A percentile compares a stretch with the other conserved stretches of the same genome.
Conservation (phyloP, 2,888 invertebrate species). For the Hermaeophaga mercurialis region DNA sequence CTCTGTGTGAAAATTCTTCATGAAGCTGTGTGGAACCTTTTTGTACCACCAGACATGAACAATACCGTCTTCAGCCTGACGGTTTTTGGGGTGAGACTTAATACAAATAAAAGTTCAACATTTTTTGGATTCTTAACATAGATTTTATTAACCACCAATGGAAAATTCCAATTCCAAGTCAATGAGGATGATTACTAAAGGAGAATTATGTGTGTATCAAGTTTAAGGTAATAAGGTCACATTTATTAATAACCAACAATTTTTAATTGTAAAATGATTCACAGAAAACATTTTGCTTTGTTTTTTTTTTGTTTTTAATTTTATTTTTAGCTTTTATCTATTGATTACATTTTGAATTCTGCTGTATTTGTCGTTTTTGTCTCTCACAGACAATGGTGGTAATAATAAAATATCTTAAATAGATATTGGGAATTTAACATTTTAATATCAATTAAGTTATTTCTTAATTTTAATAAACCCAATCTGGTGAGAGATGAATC, state of each 20-base stretch:
- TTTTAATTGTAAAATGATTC: too few species aligned
- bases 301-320: not conserved
- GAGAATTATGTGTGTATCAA: constrained; percentile 9
- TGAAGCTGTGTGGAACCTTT: constrained; percentile 47
- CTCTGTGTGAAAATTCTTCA: constrained; percentile 45
- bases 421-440: too few species aligned
- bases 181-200: constrained; percentile 13
- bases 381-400: too few species aligned
- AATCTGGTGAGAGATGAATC: too few species aligned
- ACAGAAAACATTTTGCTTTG: not conserved
- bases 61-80: constrained; percentile 35
- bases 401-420: too few species aligned
- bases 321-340: not conserved
- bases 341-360: too few species aligned
- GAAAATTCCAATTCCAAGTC: constrained; percentile 10
- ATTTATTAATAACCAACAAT: not conserved
- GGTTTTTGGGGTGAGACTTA: constrained; percentile 41
- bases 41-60: constrained; percentile 45
- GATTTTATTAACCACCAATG: constrained; percentile 27
- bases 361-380: too few species aligned
- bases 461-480: too few species aligned
- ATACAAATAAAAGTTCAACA: constrained; percentile 39
- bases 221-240: constrained; percentile 10
- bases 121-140: constrained; percentile 40
- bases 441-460: too few species aligned